Base-by-base conservation (phyloP, 2,888 invertebrate species). In the Cephus sareptanus region DNA sequence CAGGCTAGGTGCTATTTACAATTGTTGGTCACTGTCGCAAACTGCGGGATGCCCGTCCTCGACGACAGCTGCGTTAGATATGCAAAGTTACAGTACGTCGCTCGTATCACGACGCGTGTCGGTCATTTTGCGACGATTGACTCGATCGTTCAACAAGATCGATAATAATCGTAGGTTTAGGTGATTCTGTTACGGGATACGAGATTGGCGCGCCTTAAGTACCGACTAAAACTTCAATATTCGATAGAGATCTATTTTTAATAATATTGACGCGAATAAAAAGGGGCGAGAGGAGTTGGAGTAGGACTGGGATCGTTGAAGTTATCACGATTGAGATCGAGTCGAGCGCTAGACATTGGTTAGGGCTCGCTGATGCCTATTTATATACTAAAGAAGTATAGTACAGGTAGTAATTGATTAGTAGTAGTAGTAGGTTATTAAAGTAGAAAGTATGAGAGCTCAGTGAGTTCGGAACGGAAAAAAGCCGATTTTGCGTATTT, bases 21-120 rank as follows among this genome's bases (percentile, higher is more conserved):
- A 83, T 79, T 83, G 40, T 89, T 89, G 88, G 88, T 89, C 88
- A 88, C 89, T 86, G 87, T 86, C 87, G 85, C 82, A 84, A 40
- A 85, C 80, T 74, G 80, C 82, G 81, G 73, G 75, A 79, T 76
- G 80, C 70, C 82, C 79, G 82, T 81, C 80, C 80, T 80, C 81
- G 80, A 85, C 82, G 85, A 84, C 82, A 84, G 81, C 83, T 85
- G 85, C 83, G 80, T n/a, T 70, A 85, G 87, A 85, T 86, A 87
- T 87, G 87, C 86, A 85, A 86, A 86, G 85, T 40, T 84, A 83
- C 83, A 81, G 83, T 83, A 84, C 83, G 83, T 76, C 79, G 74
- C 74, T 78, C 81, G 84, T 83, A 85, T 82, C 81, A 81, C 34
- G 70, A 82, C 78, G 69, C 76, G 69, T 73, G 76, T 79, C 80